phyloP scores from a whole-genome alignment of 2,888 invertebrate genomes.

The Agapostemon virescens region DNA sequence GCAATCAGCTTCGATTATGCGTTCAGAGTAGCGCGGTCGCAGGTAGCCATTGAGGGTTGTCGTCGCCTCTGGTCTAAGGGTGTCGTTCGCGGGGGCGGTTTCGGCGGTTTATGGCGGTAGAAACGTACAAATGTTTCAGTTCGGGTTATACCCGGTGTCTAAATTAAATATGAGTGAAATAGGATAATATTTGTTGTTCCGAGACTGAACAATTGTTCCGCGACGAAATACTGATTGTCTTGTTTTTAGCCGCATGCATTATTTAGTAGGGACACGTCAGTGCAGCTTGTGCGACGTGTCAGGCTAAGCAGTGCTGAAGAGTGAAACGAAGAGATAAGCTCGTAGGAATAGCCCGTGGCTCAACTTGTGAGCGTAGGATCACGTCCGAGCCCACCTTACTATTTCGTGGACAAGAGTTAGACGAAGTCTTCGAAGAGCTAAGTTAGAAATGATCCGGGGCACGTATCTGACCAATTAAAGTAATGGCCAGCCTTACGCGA shows the following conservation, averaged over 20 bases:
- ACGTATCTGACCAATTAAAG: background rate
- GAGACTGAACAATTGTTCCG: no score
- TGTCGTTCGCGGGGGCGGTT: no score
- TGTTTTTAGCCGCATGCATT: background rate
- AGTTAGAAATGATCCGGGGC: background rate
- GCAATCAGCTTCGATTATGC: no score
- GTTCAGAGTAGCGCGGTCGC: no score
- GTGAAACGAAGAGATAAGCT: slow-evolving; percentile 3
- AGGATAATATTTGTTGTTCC: no score
- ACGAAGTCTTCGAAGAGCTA: background rate
- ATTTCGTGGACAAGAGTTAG: background rate
- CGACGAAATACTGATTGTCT: no score
- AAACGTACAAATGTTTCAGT: no score
- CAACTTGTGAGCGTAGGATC: background rate
- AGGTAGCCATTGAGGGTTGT: no score
- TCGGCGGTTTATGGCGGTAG: no score
- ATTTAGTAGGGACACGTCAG: background rate
- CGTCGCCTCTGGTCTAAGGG: no score
- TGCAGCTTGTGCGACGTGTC: background rate
- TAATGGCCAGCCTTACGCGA: background rate
- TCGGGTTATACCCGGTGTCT: no score
- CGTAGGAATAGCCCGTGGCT: background rate
- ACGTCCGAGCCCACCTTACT: background rate
- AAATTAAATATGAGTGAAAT: no score
- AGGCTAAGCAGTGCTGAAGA: background rate